Evolutionary conservation across 2,888 invertebrate genomes (phyloP).

Genomic region (Tolmerus cingulatus): DNA sequence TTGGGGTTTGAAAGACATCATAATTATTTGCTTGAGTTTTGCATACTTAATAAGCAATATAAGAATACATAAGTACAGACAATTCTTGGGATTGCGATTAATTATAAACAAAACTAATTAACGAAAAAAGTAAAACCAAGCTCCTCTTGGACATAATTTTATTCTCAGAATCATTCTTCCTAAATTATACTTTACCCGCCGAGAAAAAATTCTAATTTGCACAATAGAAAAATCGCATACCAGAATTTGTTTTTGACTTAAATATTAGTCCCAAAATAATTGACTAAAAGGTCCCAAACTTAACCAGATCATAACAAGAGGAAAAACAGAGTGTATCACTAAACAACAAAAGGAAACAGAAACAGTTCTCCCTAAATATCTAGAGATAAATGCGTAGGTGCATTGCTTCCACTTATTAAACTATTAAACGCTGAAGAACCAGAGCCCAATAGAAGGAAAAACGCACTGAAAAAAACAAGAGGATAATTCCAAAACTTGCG

Average conservation of each 20-base stretch:
- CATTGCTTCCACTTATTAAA: neutral
- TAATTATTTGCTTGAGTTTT: no score
- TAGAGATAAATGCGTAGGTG: constrained; percentile 2
- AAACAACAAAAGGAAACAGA: constrained; percentile 13
- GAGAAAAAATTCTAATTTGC: neutral
- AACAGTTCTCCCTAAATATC: neutral
- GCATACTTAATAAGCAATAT: no score
- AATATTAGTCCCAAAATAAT: constrained; percentile 8
- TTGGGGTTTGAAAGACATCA: no score
- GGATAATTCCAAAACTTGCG: neutral
- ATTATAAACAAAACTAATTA: neutral
- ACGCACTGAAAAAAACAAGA: neutral
- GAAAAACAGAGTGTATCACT: constrained; percentile 1
- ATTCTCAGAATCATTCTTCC: neutral
- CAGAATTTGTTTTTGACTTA: neutral
- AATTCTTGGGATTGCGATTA: no score
- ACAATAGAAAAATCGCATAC: neutral
- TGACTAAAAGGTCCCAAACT: constrained; percentile 18
- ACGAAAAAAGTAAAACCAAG: neutral
- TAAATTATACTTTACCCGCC: neutral
- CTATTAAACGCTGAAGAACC: constrained; percentile 5
- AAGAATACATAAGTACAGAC: no score
- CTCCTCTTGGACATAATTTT: neutral
- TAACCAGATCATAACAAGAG: constrained; percentile 8
- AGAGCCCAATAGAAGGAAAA: neutral